These are phyloP conservation scores for Calonectris borealis DNA, from an alignment of 2,113 vertebrate species.

Conservation along the genomic window DNA sequence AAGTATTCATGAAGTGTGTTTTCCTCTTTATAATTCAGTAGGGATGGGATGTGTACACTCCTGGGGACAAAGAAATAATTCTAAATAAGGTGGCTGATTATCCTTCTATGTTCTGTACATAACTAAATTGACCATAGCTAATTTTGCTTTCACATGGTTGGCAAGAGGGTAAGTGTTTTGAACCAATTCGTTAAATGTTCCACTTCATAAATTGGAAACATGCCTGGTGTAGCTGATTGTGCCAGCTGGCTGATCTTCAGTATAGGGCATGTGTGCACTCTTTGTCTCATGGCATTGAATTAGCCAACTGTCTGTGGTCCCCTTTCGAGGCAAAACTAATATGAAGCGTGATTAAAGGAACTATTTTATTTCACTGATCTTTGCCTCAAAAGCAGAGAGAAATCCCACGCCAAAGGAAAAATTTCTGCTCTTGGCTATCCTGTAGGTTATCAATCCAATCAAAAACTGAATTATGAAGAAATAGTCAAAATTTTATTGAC, in stretches of 20 bases:
- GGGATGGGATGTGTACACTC: background rate
- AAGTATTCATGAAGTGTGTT: background rate
- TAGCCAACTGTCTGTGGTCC: constrained; percentile 5
- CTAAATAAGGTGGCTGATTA: background rate
- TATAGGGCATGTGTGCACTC: background rate
- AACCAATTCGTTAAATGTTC: constrained; percentile 33
- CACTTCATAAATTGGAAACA: constrained; percentile 36
- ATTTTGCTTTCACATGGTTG: constrained; percentile 44
- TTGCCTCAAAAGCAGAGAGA: background rate
- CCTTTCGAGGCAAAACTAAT: constrained; percentile 16
- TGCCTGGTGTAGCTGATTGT: constrained; percentile 7
- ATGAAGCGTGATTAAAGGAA: background rate
- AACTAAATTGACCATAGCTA: constrained; percentile 40
- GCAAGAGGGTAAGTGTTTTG: constrained; percentile 28
- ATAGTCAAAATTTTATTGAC: background rate
- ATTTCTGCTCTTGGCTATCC: background rate
- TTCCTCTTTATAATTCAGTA: background rate
- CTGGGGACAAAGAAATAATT: background rate
- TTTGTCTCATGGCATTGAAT: constrained; percentile 32
- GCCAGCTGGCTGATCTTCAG: constrained; percentile 64
- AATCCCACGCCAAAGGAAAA: background rate
- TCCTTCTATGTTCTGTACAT: constrained; percentile 14
- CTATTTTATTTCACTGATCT: background rate
- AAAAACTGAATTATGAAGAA: background rate
- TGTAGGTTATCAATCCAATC: background rate